Evolutionary conservation across 2,113 vertebrate species (phyloP), one percentile per base, ranked within the genome.

Genomic region (Daboia siamensis): DNA sequence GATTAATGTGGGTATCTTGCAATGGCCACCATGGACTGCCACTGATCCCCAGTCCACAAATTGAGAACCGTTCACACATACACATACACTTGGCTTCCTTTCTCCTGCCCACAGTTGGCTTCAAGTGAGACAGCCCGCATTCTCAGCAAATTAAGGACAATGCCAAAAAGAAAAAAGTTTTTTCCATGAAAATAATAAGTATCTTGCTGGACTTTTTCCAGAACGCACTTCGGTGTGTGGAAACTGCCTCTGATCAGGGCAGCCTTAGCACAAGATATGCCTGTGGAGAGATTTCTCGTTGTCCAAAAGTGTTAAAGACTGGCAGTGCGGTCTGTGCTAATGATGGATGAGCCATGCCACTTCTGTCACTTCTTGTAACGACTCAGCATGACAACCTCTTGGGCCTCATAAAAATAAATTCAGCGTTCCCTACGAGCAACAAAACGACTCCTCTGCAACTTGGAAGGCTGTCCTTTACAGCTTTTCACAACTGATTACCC

Each of bases 291-390:
- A 80, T 24, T 91, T 48, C 33, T 90, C 69, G 92, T 94, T 95
- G 96, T 87, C 86, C 24, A 94, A 93, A 90, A 59, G 3, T 88
- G 92, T 92, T 93, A 94, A 94, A 90, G 91, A 95, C 0, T 74
- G 87, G 86, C 94, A 86, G 0, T 13, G 54, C 33, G 4, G 56
- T 54, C 92, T 85, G 92, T 51, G 17, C 46, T 56, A 88, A 91
- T 95, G 95, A 96, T 94, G 95, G 94, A 94, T 92, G 54, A 95
- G 92, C 93, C 57, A n/a, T 8, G 86, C 95, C 95, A 86, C 94
- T 96, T 93, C 94, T 97, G 95, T 96, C 97, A 96, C 94, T 96
- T 95, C 94, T 94, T 91, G 92, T 94, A 89, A 89, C 91, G 94
- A 92, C 12, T 21, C 39, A 64, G 56, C 94, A 87, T 94, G 96